A percentile compares a stretch with the other conserved stretches of the same genome.
Conservation (phyloP, 2,797 vertebrate species). For the Rhinatrema bivittatum region DNA sequence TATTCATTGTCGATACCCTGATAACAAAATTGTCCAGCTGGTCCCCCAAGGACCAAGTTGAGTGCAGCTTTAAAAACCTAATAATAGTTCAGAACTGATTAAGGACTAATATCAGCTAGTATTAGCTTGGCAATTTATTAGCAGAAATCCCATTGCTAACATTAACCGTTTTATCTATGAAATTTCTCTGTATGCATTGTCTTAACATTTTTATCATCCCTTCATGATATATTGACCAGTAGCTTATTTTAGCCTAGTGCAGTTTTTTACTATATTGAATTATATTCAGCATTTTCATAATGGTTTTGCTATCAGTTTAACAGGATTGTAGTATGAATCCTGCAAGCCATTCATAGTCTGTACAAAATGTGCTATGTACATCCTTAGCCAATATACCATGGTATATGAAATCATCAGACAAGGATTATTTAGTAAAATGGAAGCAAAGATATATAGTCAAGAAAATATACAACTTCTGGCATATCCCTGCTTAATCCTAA, state of each 20-base stretch:
- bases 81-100: no score
- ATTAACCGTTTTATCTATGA: slow-evolving; percentile 6
- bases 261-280: slow-evolving; percentile 47
- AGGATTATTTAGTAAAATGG: slow-evolving; percentile 49
- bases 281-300: slow-evolving; percentile 43
- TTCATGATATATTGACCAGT: slow-evolving; percentile 49
- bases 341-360: slow-evolving; percentile 45
- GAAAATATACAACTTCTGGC: slow-evolving; percentile 69
- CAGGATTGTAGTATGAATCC: slow-evolving; percentile 54
- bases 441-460: slow-evolving; percentile 66
- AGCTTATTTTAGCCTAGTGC: slow-evolving; percentile 35
- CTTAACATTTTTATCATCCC: slow-evolving; percentile 40
- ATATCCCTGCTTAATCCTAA: slow-evolving; percentile 79
- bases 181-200: slow-evolving; percentile 43
- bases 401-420: slow-evolving; percentile 47
- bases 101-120: no score
- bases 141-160: no score
- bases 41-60: no score
- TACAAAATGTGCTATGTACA: slow-evolving; percentile 55
- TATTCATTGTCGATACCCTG: no score
- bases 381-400: slow-evolving; percentile 56
- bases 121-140: no score
- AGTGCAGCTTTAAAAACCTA: no score
- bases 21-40: no score
- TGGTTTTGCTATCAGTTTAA: slow-evolving; percentile 41